These are phyloP conservation scores for Amphipyra tragopoginis DNA, from an alignment of 2,888 invertebrate genomes.

Conservation along the genomic window DNA sequence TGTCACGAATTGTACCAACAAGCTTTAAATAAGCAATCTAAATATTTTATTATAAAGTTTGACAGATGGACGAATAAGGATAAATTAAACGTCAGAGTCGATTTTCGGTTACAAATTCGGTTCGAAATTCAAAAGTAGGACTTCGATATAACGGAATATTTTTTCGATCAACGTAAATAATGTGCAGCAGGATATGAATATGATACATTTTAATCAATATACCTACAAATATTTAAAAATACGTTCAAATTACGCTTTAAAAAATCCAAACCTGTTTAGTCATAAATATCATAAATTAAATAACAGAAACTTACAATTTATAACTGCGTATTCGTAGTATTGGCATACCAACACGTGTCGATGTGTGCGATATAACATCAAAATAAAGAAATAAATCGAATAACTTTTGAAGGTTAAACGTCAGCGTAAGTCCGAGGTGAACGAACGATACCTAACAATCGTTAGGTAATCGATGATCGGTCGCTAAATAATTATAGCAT, in stretches of 20 bases:
- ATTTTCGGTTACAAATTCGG: too few relatives aligned
- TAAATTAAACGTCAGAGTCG: not conserved
- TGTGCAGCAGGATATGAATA: too few relatives aligned
- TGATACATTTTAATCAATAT: too few relatives aligned
- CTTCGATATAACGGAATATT: too few relatives aligned
- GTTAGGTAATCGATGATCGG: slow-evolving; percentile 59
- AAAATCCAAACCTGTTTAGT: too few relatives aligned
- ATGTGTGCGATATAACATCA: slow-evolving; percentile 24
- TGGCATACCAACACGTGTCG: slow-evolving; percentile 9
- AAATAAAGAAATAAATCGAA: slow-evolving; percentile 49
- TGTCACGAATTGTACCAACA: slow-evolving; percentile 26
- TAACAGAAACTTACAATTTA: not conserved
- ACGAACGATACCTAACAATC: slow-evolving; percentile 60
- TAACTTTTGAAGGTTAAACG: slow-evolving; percentile 47
- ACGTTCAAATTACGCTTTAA: too few relatives aligned
- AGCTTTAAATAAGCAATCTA: not conserved
- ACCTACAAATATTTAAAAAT: too few relatives aligned
- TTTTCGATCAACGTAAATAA: too few relatives aligned
- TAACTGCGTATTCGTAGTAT: not conserved
- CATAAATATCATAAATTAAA: not conserved
- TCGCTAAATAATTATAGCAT: slow-evolving; percentile 51
- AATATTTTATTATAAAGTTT: slow-evolving; percentile 14
- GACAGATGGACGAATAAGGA: slow-evolving; percentile 7
- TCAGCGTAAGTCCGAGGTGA: slow-evolving; percentile 54
- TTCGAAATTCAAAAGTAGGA: too few relatives aligned